Evolutionary conservation across 2,113 vertebrate genomes (phyloP).

Genomic region (Ranitomeya variabilis): DNA sequence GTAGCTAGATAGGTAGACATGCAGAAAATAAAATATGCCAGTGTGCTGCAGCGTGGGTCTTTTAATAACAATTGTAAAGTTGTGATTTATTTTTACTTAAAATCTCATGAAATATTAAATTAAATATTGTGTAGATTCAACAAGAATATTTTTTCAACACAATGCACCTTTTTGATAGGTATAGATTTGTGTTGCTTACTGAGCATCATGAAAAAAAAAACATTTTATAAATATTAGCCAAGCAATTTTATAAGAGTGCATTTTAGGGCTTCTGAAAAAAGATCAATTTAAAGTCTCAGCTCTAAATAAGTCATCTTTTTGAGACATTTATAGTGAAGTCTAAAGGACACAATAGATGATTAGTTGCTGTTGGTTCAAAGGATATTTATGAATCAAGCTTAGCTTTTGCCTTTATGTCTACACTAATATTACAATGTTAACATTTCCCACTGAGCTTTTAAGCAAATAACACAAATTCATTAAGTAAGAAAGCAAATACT

Average conservation of each 20-base stretch:
- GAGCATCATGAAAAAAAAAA: slow-evolving; percentile 30
- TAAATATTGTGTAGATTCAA: not conserved
- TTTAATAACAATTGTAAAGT: not conserved
- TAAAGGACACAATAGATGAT: slow-evolving; percentile 58
- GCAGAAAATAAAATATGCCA: too few species aligned
- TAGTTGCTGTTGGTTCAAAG: slow-evolving; percentile 58
- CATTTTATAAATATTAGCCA: slow-evolving; percentile 43
- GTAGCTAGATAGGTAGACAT: too few species aligned
- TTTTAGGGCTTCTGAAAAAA: slow-evolving; percentile 41
- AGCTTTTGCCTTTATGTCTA: slow-evolving; percentile 58
- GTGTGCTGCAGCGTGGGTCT: not conserved
- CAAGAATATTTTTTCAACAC: not conserved
- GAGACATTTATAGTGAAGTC: slow-evolving; percentile 58
- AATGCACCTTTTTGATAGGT: not conserved
- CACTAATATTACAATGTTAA: slow-evolving; percentile 57
- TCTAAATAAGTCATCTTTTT: slow-evolving; percentile 58
- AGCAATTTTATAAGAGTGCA: slow-evolving; percentile 44
- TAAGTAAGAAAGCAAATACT: slow-evolving; percentile 58
- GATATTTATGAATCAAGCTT: slow-evolving; percentile 59
- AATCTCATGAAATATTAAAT: not conserved
- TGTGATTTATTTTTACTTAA: not conserved
- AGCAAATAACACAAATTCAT: slow-evolving; percentile 59
- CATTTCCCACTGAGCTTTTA: slow-evolving; percentile 57
- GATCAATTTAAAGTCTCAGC: slow-evolving; percentile 48
- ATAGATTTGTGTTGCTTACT: slow-evolving; percentile 7